phyloP scores from a whole-genome alignment of 1,140 invertebrate genomes.

The Hetaerina americana region DNA sequence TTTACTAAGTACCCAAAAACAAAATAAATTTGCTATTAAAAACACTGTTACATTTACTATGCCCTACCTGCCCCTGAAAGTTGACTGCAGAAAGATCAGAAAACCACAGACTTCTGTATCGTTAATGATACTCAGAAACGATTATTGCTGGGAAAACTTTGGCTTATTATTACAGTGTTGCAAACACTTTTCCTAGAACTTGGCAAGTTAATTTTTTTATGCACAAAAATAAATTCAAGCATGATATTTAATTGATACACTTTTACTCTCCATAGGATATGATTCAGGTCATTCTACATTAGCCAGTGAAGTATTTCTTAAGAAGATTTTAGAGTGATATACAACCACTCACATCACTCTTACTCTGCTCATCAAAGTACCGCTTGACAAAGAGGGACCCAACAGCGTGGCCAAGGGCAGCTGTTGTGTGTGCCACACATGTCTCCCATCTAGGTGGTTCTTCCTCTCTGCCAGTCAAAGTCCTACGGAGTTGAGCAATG shows the following conservation, averaged over 20 bases:
- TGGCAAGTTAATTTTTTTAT: no score
- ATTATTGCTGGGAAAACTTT: no score
- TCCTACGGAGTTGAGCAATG: slow-evolving; percentile 50
- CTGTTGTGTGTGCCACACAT: slow-evolving; percentile 68
- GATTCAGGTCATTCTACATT: slow-evolving; percentile 10
- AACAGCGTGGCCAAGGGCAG: slow-evolving; percentile 67
- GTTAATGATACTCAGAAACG: no score
- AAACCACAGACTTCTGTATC: no score
- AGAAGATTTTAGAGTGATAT: neutral
- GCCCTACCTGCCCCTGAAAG: no score
- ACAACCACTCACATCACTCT: slow-evolving; percentile 45
- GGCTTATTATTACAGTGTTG: no score
- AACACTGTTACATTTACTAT: no score
- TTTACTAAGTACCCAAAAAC: no score
- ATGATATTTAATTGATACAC: neutral
- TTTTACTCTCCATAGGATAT: neutral
- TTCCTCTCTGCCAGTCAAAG: slow-evolving; percentile 57
- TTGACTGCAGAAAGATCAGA: no score
- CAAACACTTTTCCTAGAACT: no score
- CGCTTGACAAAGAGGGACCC: slow-evolving; percentile 75
- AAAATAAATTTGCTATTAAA: no score
- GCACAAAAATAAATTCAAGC: no score
- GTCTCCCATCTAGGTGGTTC: slow-evolving; percentile 66
- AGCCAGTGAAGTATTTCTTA: neutral
- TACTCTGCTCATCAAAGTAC: slow-evolving; percentile 73